Conservation (phyloP, 35 echinoderm and acorn worm species). For the Ophiothrix spiculata region DNA sequence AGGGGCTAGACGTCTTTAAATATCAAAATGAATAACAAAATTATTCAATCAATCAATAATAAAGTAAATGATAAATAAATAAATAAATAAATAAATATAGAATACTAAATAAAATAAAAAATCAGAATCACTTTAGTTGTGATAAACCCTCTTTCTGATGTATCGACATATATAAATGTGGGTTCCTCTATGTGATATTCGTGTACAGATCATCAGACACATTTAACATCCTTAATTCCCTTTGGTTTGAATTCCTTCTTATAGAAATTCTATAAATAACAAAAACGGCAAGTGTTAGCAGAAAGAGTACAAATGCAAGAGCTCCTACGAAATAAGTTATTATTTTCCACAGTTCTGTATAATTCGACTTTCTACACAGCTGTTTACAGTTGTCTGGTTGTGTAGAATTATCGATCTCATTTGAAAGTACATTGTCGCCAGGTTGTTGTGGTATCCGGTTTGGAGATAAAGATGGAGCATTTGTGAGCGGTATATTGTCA, state of each 20-base stretch:
- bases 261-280: neutral
- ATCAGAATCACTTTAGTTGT: too few relatives aligned
- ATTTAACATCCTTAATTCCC: neutral
- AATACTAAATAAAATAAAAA: too few relatives aligned
- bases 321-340: neutral
- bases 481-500: neutral
- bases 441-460: neutral
- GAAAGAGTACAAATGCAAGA: neutral
- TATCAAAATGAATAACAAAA: too few relatives aligned
- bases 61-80: too few relatives aligned
- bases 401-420: neutral
- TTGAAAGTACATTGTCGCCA: neutral
- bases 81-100: too few relatives aligned
- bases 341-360: neutral
- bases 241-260: neutral
- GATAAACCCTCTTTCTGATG: too few relatives aligned
- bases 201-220: neutral
- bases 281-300: neutral
- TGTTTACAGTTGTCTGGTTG: neutral
- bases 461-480: neutral
- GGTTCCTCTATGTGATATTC: neutral
- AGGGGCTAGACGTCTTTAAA: too few relatives aligned
- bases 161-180: conserved; percentile 1
- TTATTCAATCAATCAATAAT: too few relatives aligned
- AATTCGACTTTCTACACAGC: neutral